Base-by-base conservation (phyloP, 37 sponge, comb jelly and placozoan species). In the Halichondria panicea region DNA sequence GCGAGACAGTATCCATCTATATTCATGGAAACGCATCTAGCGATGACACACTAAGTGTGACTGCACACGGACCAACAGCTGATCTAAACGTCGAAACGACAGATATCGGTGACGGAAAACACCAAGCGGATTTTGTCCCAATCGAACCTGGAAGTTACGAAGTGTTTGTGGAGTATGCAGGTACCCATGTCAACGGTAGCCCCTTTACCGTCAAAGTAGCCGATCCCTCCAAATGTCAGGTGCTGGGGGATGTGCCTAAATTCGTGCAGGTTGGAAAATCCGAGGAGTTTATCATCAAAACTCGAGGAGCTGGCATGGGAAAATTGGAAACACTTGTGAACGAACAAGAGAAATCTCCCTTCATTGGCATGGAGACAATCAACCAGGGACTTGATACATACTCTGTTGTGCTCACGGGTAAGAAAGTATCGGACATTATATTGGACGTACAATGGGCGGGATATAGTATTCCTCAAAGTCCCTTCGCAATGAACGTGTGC, bases 101-200 rank as follows among this genome's bases (percentile, higher is more conserved):
- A 37, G 71, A 60, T 3, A 63, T 69, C 18, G 69, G 45, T 1
- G 74, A 55, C 4, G 81, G 67, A 4, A 39, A 37, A 0, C 78
- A 71, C 44, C 56, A 30, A 25, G 79, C 81, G 27, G 73, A 75
- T 60, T 91, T 91, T 68, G 72, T 81, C 9, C 92, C 92, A 1
- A 79, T 85, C 37, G 86, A 84, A 28, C 74, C 90, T 5, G 96
- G 96, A 8, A 38, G 56, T 11, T 85, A 89, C 48, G 82, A 87
- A 31, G 70, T 95, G 67, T 87, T 86, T 70, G 89, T 95, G 44
- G 92, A 84, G 61, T 88, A 75, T 68, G 83, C 86, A 27, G 86
- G 86, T 0, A 28, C 46, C 15, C 81, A 75, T 1, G 74, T 94
- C n/a, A 45, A 67, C n/a, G 94, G 94, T 7, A 77, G 83, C 19